Percentiles rank a stretch among this genome's conserved stretches.
Conservation (phyloP, 1,140 invertebrate species). For the Atta colombica region DNA sequence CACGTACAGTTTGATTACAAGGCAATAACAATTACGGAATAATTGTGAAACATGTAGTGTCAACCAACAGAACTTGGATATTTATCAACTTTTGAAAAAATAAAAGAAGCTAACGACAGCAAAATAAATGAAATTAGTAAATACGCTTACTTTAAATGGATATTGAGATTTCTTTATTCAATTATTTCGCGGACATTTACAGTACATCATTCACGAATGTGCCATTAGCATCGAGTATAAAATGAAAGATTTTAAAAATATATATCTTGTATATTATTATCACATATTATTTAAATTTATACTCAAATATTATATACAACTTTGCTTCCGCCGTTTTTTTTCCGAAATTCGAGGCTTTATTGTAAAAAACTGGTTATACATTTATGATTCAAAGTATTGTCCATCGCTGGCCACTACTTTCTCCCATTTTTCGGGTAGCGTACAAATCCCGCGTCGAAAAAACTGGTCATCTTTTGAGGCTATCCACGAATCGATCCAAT, state of each 20-base stretch:
- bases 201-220: no score
- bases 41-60: no score
- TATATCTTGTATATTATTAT: not conserved
- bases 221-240: not conserved
- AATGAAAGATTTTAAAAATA: not conserved
- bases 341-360: no score
- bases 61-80: not conserved
- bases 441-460: no score
- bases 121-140: not conserved
- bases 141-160: not conserved
- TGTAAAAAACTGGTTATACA: no score
- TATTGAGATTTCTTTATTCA: not conserved
- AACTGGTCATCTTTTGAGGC: no score
- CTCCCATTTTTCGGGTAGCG: no score
- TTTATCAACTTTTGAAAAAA: not conserved
- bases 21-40: not conserved
- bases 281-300: not conserved
- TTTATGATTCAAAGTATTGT: no score
- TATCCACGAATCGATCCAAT: no score
- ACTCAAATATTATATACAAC: not conserved
- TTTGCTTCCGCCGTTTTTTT: no score
- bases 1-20: not conserved
- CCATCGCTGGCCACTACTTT: no score
- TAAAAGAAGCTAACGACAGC: not conserved
- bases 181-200: not conserved